phyloP scores from a whole-genome alignment of 2,888 invertebrate species.

The Stomorhina lunata region DNA sequence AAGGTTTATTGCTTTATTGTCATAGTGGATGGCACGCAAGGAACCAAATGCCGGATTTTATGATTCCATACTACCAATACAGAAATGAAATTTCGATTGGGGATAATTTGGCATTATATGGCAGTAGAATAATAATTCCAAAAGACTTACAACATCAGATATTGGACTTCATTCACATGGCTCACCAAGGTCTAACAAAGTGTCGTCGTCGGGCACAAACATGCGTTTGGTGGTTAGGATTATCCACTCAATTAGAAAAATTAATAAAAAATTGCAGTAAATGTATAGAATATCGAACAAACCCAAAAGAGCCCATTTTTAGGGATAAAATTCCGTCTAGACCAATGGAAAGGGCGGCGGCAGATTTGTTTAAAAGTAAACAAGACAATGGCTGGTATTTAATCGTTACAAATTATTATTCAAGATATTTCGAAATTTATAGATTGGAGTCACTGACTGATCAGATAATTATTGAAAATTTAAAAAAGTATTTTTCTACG shows the following conservation, averaged over 20 bases:
- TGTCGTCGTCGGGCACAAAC: constrained; percentile 37
- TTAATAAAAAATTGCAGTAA: constrained; percentile 28
- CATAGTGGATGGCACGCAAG: constrained; percentile 13
- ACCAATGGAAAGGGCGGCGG: constrained; percentile 24
- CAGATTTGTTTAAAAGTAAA: constrained; percentile 43
- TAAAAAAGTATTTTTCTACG: constrained; percentile 24
- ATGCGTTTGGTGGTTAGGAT: constrained; percentile 39
- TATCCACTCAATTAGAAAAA: constrained; percentile 9
- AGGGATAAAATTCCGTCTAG: not conserved
- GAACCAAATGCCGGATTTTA: constrained; percentile 21
- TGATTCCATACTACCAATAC: constrained; percentile 38
- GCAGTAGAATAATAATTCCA: constrained; percentile 37
- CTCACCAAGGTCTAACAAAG: constrained; percentile 36
- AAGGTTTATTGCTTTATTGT: not conserved
- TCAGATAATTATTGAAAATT: not conserved
- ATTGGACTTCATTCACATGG: constrained; percentile 36
- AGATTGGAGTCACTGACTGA: constrained; percentile 20
- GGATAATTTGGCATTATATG: constrained; percentile 15
- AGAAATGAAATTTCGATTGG: constrained; percentile 16
- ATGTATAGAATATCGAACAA: constrained; percentile 28
- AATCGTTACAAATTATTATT: constrained; percentile 40
- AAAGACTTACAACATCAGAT: constrained; percentile 1
- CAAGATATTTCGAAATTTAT: constrained; percentile 39
- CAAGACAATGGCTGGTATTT: constrained; percentile 23
- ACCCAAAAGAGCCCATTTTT: constrained; percentile 10